Conservation (phyloP, 2,113 vertebrate genomes). For the Platycercus adscitus region DNA sequence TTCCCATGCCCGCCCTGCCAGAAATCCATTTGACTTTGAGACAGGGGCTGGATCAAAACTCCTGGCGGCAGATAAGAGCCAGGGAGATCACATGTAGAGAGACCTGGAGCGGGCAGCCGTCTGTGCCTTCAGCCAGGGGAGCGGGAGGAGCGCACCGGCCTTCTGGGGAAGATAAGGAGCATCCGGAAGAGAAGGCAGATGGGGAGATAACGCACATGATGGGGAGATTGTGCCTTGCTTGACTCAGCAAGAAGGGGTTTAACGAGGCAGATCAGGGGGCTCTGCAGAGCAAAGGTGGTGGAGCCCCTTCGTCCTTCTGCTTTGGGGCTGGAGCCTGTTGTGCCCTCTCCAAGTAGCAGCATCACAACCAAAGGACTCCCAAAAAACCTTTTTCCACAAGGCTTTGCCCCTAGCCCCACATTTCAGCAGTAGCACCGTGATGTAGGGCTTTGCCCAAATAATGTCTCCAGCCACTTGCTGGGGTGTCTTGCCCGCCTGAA, state of each 20-base stretch:
- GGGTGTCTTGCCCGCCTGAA: fast-evolving
- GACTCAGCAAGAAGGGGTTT: background rate
- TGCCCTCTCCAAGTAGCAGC: background rate
- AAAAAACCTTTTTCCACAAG: background rate
- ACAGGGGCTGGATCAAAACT: background rate
- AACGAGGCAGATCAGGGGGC: background rate
- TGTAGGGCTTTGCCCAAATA: background rate
- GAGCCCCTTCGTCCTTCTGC: background rate
- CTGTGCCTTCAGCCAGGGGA: background rate
- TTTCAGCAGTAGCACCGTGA: fast-evolving
- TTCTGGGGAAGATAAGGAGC: slow-evolving; percentile 33
- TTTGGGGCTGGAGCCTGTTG: background rate
- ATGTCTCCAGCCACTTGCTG: background rate
- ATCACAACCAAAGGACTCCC: background rate
- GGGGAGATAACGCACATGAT: background rate
- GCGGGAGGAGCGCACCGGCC: background rate
- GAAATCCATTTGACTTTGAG: slow-evolving; percentile 15
- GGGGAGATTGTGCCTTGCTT: background rate
- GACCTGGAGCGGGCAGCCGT: background rate
- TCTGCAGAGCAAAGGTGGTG: background rate
- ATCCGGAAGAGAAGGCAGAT: background rate
- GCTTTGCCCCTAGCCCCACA: fast-evolving
- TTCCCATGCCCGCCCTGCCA: background rate
- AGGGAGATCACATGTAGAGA: background rate
- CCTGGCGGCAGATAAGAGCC: background rate